Evolutionary conservation across 1,140 invertebrate genomes (phyloP), one percentile per base, ranked within the genome.

Genomic region (Argopecten irradians): DNA sequence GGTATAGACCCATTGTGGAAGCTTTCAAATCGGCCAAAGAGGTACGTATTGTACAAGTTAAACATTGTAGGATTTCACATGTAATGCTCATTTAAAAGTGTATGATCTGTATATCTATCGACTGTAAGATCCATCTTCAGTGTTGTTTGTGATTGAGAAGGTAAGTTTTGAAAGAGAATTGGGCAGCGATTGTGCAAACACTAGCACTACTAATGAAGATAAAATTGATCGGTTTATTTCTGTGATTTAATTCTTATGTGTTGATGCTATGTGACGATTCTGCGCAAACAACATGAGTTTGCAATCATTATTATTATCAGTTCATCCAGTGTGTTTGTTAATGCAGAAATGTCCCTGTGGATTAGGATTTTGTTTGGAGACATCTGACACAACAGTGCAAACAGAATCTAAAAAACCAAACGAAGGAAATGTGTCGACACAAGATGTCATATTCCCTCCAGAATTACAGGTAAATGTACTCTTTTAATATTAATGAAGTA

Each of bases 391-490:
- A 13, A 14, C 43, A 13, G 71, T 34, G 1, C 8, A 71, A 3
- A 84, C 71, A 22, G 88, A 88, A 0, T 98, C 98, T 96, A 95
- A 97, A 19, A 96, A 71, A 71, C 28, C 22, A 71, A 71, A 28
- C 28, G 55, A 71, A 5, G 13, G 28, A 28, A 71, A 16, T 11
- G 55, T 16, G 22, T 28, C 55, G 13, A 71, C 97, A 14, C 98
- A 99, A 95, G 98, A 99, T 96, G 97, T 98, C 0, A 99, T 99
- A 92, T 99, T 99, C 96, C 98, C 98, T 35, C 98, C 98, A 2
- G 98, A 99, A 95, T 95, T 99, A 82, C 97, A 97, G 95, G 96
- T 98, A 92, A 94, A 87, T n/a, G n/a, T n/a, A n/a, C n/a, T n/a
- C n/a, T n/a, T n/a, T n/a, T n/a, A n/a, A n/a, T n/a, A n/a, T n/a